phyloP scores from a whole-genome alignment of 2,888 invertebrate species.

The Drosophila nigricruria region DNA sequence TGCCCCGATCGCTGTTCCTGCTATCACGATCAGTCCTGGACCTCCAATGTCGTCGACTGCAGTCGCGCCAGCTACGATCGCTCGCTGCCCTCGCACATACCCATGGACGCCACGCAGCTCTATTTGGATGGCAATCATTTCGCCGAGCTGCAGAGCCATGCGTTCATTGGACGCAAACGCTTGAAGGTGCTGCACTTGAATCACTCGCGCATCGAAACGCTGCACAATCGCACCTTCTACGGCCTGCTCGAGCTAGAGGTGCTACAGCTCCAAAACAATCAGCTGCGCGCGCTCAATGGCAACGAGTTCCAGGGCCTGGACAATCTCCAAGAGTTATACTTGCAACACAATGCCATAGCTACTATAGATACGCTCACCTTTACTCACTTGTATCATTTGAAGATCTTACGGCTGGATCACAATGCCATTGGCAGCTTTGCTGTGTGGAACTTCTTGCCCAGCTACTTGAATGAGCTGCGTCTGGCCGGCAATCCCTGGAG shows the following conservation, averaged over 20 bases:
- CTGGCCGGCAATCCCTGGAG: slow-evolving; percentile 93
- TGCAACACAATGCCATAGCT: slow-evolving; percentile 93
- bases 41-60: slow-evolving; percentile 96
- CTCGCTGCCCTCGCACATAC: slow-evolving; percentile 93
- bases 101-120: slow-evolving; percentile 98
- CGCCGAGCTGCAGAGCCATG: slow-evolving; percentile 93
- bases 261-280: slow-evolving; percentile 95
- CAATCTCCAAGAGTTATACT: slow-evolving; percentile 93
- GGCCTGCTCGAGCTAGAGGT: slow-evolving; percentile 92
- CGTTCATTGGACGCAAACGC: slow-evolving; percentile 97
- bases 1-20: slow-evolving; percentile 97
- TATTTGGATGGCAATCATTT: slow-evolving; percentile 97
- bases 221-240: slow-evolving; percentile 96
- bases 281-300: slow-evolving; percentile 91
- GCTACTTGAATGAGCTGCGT: slow-evolving; percentile 89
- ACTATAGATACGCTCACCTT: slow-evolving; percentile 95
- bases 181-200: slow-evolving; percentile 94
- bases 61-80: slow-evolving; percentile 92
- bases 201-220: slow-evolving; percentile 93
- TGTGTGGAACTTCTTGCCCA: slow-evolving; percentile 90
- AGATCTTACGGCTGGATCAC: slow-evolving; percentile 93
- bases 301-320: slow-evolving; percentile 94
- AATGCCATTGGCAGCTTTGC: slow-evolving; percentile 93
- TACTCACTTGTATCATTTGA: slow-evolving; percentile 91
- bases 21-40: slow-evolving; percentile 97